phyloP scores from a whole-genome alignment of 2,888 invertebrate species.

The Dolichomitus sp. region DNA sequence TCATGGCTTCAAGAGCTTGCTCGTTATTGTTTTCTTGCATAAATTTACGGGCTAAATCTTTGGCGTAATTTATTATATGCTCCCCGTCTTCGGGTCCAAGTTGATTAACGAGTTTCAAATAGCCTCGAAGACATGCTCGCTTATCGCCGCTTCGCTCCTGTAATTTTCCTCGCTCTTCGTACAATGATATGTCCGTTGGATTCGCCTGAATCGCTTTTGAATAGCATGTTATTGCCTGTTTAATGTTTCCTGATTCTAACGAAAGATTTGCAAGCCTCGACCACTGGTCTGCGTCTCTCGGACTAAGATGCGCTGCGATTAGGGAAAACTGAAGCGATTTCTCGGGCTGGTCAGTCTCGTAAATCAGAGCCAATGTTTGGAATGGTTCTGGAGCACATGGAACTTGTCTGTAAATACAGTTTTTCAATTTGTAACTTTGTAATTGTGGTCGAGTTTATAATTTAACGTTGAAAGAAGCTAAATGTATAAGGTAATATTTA shows the following conservation, averaged over 20 bases:
- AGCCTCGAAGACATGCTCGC: constrained; percentile 91
- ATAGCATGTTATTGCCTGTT: constrained; percentile 94
- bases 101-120: constrained; percentile 90
- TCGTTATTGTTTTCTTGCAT: constrained; percentile 91
- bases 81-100: constrained; percentile 88
- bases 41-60: constrained; percentile 91
- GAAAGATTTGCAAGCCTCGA: constrained; percentile 93
- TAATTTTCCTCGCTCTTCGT: constrained; percentile 91
- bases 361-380: constrained; percentile 95
- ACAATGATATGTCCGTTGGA: constrained; percentile 90
- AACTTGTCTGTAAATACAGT: constrained; percentile 85
- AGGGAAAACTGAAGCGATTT: constrained; percentile 95
- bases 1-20: constrained; percentile 92
- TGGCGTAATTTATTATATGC: constrained; percentile 91
- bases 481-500: too few relatives aligned
- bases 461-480: too few relatives aligned
- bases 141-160: constrained; percentile 89
- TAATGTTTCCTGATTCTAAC: constrained; percentile 90
- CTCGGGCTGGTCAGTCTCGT: constrained; percentile 93
- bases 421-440: constrained; percentile 19
- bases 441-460: neutral
- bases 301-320: constrained; percentile 94
- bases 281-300: constrained; percentile 94
- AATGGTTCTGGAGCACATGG: constrained; percentile 96
- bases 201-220: constrained; percentile 93